Percentiles rank a stretch among this genome's conserved stretches.
Evolutionary conservation across 2,888 invertebrate genomes (phyloP).

Genomic region (Cheilosia urbana): DNA sequence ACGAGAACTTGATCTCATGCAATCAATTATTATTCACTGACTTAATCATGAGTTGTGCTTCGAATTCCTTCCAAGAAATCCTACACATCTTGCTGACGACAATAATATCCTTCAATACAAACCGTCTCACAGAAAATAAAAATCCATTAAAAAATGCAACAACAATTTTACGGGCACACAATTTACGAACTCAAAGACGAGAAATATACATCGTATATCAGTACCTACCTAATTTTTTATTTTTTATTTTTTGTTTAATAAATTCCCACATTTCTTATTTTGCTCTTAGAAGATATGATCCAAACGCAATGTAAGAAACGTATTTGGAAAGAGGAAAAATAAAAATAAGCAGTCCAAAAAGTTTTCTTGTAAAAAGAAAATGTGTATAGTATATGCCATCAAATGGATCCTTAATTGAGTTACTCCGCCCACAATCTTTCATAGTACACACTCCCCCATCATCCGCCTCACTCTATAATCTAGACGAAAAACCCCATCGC

Average conservation of each 20-base stretch:
- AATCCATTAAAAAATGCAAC: conserved; percentile 46
- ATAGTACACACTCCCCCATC: conserved; percentile 45
- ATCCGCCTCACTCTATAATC: conserved; percentile 22
- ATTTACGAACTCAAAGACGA: background rate
- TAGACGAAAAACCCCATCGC: conserved; percentile 78
- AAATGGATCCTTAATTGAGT: conserved; percentile 84
- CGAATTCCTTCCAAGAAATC: background rate
- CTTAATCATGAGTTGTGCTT: background rate
- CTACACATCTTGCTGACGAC: background rate
- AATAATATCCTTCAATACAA: conserved; percentile 3
- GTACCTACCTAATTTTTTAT: conserved; percentile 10
- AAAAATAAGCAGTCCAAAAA: conserved; percentile 73
- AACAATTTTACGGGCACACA: background rate
- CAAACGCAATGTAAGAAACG: conserved; percentile 31
- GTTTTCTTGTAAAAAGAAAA: conserved; percentile 70
- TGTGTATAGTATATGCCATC: conserved; percentile 81
- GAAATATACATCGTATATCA: background rate
- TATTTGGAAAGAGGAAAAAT: conserved; percentile 58
- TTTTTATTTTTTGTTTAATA: conserved; percentile 12
- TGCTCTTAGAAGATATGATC: conserved; percentile 10
- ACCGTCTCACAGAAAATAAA: background rate
- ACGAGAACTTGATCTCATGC: background rate
- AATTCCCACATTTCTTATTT: conserved; percentile 40
- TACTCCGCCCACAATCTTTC: conserved; percentile 82
- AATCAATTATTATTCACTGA: background rate